Evolutionary conservation across 2,888 invertebrate species (phyloP), one percentile per base, ranked within the genome.

Genomic region (Andrena minutula): DNA sequence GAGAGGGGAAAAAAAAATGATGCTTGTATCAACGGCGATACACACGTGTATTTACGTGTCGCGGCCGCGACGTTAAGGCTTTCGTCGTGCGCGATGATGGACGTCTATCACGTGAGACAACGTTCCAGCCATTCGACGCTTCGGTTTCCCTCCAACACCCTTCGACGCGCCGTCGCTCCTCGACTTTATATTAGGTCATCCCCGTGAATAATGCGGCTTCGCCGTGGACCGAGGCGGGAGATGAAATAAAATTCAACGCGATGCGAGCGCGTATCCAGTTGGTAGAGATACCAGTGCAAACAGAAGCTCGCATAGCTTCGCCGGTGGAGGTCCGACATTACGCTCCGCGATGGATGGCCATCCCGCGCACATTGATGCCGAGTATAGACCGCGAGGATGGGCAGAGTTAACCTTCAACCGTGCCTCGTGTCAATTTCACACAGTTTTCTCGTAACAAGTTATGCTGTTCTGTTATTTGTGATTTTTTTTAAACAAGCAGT

Each of bases 31-130:
- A 88, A 88, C 88, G 74, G 35, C 61, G 69, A 66, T 84, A 82
- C 81, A 76, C 85, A 75, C 79, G 81, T 88, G 83, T 86, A 88
- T 86, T 88, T 85, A 85, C 83, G 82, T 80, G 87, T 83, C 82
- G 83, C 68, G 78, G 69, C 61, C 69, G 75, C 74, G 72, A 79
- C 80, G 79, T 78, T 79, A 81, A 79, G 70, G 82, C 88, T 88
- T 85, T 88, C 88, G 82, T 89, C 83, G 82, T 75, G 58, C 66
- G 12, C 86, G 88, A 88, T 86, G 88, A 88, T 87, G 85, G 89
- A 88, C 89, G 88, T 86, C 87, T 88, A 88, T 88, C 88, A 88
- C 86, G 88, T 88, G 88, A 89, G 88, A 88, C 89, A 88, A 88
- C 88, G 86, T 82, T 82, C 72, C 73, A 26, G 23, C 53, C 64